A percentile compares a stretch with the other conserved stretches of the same genome.
These are phyloP conservation scores for Electrophaes corylata DNA, from an alignment of 2,888 invertebrate genomes.

Conservation along the genomic window DNA sequence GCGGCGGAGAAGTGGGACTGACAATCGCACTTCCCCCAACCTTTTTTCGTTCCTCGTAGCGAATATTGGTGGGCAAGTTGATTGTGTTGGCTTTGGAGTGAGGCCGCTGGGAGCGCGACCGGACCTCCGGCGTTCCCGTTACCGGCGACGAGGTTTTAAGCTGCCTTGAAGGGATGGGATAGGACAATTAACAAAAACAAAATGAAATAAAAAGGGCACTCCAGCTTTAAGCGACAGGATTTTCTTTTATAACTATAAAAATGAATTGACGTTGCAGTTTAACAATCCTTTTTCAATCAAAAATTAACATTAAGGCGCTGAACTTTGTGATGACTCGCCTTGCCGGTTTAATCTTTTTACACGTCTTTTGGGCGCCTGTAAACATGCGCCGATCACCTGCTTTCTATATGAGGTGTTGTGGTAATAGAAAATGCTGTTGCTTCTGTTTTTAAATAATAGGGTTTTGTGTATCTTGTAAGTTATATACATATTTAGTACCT, in stretches of 20 bases:
- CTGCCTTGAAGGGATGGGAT: slow-evolving; percentile 65
- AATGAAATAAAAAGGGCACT: slow-evolving; percentile 55
- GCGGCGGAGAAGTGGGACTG: slow-evolving; percentile 74
- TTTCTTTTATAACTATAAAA: too few species aligned
- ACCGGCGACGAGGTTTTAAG: slow-evolving; percentile 72
- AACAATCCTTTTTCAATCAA: too few species aligned
- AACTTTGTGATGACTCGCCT: background rate
- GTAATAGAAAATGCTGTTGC: slow-evolving; percentile 15
- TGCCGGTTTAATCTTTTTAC: background rate
- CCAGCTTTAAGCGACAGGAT: slow-evolving; percentile 52
- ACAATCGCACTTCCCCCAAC: slow-evolving; percentile 52
- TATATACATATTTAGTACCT: background rate
- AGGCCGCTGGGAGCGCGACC: slow-evolving; percentile 68
- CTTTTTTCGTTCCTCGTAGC: slow-evolving; percentile 65
- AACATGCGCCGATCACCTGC: background rate
- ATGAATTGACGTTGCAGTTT: too few species aligned
- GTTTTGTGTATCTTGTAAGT: background rate
- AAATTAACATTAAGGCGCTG: too few species aligned
- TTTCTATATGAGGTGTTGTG: background rate
- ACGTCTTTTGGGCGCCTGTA: background rate
- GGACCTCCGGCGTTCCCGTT: slow-evolving; percentile 63
- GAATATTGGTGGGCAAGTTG: slow-evolving; percentile 80
- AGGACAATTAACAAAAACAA: slow-evolving; percentile 58
- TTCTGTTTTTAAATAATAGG: background rate
- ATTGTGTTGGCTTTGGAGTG: slow-evolving; percentile 85